Base-by-base conservation (phyloP, 2,888 invertebrate species). In the Coelogynopora nodosa region DNA sequence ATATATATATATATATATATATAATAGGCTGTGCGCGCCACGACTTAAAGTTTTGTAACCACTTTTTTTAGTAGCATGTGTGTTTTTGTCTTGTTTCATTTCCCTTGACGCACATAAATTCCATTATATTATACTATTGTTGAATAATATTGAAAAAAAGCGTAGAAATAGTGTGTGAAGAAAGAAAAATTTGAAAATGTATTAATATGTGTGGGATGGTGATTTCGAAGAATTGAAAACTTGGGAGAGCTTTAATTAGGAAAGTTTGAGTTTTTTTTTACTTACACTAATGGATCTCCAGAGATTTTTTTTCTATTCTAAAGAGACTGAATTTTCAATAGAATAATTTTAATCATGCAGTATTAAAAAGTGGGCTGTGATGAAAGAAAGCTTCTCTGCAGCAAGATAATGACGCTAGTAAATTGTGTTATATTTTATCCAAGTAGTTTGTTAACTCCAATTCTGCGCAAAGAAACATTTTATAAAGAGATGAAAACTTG, bases 211-310 rank as follows among this genome's bases (percentile, higher is more conserved):
- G 5, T 74, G 5, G 5, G 10, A 74, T 13, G 2, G 74, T 5
- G 23, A 13, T 13, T 5, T 23, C 23, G 23, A 13, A 74, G 18
- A 74, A 23, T 74, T 74, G 23, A 23, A 74, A 74, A 74, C 18
- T 74, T 10, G 74, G 5, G 74, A 74, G 74, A 49, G 74, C 74
- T 74, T 74, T 74, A 74, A 13, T 13, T 74, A 23, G 23, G 23
- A 74, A 23, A 49, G 23, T 74, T 74, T 74, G 23, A 74, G 74
- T 74, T 74, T 74, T 74, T 49, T 5, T 49, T 49, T n/a, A n/a
- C n/a, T 74, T 74, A 74, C 74, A 74, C 74, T 74, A 74, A 74
- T 74, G 74, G 74, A 74, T 74, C 74, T 74, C 23, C 74, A 23
- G 23, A 23, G 27, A 74, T 5, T 74, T 5, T 74, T 74, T 74